A percentile compares a stretch with the other conserved stretches of the same genome.
Evolutionary conservation across 2,888 invertebrate genomes (phyloP).

Genomic region (Epicampocera succincta): DNA sequence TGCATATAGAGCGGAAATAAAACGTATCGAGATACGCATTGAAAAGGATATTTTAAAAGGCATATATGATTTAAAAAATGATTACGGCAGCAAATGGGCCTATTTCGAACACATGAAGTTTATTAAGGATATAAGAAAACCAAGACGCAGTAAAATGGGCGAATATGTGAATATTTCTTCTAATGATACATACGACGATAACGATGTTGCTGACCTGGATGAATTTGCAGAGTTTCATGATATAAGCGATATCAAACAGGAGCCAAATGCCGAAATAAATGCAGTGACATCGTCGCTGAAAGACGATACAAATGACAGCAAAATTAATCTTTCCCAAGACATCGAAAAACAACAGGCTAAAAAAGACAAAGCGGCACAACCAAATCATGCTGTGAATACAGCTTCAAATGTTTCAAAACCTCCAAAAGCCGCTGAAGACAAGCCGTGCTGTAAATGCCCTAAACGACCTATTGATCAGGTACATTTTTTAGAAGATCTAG

Average conservation of each 20-base stretch:
- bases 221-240: constrained; percentile 67
- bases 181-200: constrained; percentile 14
- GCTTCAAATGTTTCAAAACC: neutral
- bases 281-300: neutral
- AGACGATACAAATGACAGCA: neutral
- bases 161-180: constrained; percentile 12
- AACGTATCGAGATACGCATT: constrained; percentile 69
- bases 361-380: neutral
- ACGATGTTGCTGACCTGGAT: constrained; percentile 6
- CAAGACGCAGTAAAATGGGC: constrained; percentile 20
- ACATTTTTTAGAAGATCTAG: constrained; percentile 74
- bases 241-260: constrained; percentile 45
- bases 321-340: neutral
- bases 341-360: neutral
- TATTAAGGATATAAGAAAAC: constrained; percentile 66
- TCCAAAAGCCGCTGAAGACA: neutral
- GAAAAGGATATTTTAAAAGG: constrained; percentile 61
- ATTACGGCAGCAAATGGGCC: constrained; percentile 70
- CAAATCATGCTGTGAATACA: neutral
- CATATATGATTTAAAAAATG: constrained; percentile 54
- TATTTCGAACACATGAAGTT: constrained; percentile 72
- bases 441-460: constrained; percentile 73
- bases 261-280: constrained; percentile 23
- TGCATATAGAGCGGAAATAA: constrained; percentile 71
- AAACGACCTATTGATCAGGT: constrained; percentile 76